Base-by-base conservation (phyloP, 1,140 invertebrate genomes). In the Drosophila oshimai region DNA sequence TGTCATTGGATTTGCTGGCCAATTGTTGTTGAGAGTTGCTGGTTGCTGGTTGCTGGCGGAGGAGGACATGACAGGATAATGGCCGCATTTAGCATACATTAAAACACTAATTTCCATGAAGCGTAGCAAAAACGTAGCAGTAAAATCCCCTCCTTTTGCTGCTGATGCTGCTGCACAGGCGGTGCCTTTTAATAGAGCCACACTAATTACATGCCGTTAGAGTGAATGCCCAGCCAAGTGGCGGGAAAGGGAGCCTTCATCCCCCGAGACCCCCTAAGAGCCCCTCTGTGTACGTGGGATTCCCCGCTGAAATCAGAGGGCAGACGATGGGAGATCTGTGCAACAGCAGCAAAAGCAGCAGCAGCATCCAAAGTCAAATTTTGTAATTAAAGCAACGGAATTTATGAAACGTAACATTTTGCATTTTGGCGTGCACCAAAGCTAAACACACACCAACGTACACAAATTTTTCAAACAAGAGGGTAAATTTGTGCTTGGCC, bases 331-430 rank as follows among this genome's bases (percentile, higher is more conserved):
- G 12, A n/a, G 34, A 47, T 57, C 42, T 34, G 20, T 50, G 44
- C 58, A 65, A 15, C 60, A 50, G 60, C 76, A 49, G 17, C n/a
- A 58, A 36, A n/a, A n/a, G n/a, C n/a, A n/a, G n/a, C n/a, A n/a
- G 12, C 44, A 53, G 50, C 78, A 74, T 54, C 58, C 64, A 71
- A 50, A 81, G 62, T 77, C 69, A 87, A 87, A 87, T 71, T 86
- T 67, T 74, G 76, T 88, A 87, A 88, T 87, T 88, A 87, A 87
- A 80, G 73, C 73, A 77, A 60, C 73, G 64, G 69, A 87, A 87
- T 87, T 87, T 87, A 87, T 87, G 81, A 87, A 87, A 87, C 83
- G 81, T 87, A 87, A 87, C 81, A 80, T 80, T 84, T 79, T 72
- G 51, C 61, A 86, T 72, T 72, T 72, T 29, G 41, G 55, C 44